A percentile compares a stretch with the other conserved stretches of the same genome.
Conservation (phyloP, 2,888 invertebrate species). For the Trachelus iudaicus region DNA sequence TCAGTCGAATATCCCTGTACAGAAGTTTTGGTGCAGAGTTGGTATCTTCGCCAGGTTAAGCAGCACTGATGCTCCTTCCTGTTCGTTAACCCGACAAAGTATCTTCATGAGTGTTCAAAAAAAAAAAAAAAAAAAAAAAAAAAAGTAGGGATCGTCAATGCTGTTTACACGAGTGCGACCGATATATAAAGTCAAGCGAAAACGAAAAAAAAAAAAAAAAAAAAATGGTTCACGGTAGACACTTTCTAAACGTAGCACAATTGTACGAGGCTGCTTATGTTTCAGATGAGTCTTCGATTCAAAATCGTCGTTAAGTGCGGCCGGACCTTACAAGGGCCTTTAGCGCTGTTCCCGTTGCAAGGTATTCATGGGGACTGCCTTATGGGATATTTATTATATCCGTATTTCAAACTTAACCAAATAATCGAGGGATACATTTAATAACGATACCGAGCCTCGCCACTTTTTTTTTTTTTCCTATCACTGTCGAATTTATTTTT, state of each 20-base stretch:
- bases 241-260: slow-evolving; percentile 40
- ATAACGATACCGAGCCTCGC: background rate
- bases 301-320: slow-evolving; percentile 59
- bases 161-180: slow-evolving; percentile 27
- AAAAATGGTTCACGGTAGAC: slow-evolving; percentile 39
- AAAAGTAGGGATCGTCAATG: slow-evolving; percentile 37
- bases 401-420: slow-evolving; percentile 20
- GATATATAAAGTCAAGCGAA: background rate
- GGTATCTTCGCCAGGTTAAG: background rate
- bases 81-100: background rate
- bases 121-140: slow-evolving; percentile 32
- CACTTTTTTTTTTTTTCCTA: background rate
- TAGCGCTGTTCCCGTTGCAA: slow-evolving; percentile 65
- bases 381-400: slow-evolving; percentile 60
- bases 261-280: slow-evolving; percentile 66
- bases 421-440: background rate
- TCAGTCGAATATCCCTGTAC: background rate
- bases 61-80: background rate
- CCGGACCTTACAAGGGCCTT: slow-evolving; percentile 61
- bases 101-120: slow-evolving; percentile 7
- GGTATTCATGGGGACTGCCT: slow-evolving; percentile 65
- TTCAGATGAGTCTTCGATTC: slow-evolving; percentile 64
- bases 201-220: slow-evolving; percentile 18
- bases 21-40: background rate
- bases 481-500: background rate